Base-by-base conservation (phyloP, 64 coral and sea anemone genomes). In the Montipora sp. region DNA sequence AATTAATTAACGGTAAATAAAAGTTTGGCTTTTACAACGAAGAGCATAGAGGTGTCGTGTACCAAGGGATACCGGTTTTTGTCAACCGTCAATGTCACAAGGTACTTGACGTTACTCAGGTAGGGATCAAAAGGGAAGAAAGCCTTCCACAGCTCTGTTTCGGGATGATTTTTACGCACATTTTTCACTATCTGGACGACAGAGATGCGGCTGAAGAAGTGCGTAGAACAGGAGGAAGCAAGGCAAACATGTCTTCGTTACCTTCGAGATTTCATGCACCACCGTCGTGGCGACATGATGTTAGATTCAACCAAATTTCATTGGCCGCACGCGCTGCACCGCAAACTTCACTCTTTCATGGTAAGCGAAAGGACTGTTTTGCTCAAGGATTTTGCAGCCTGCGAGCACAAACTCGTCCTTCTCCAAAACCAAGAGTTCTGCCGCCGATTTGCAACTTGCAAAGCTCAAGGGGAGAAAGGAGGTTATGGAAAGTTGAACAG, bases 141-240 rank as follows among this genome's bases (percentile, higher is more conserved):
- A 47, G 59, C 59, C 10, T 12, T 20, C 9, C 60, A 12, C 14
- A 16, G 60, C 60, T 63, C 15, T 10, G 24, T 72, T 18, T 19
- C 82, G 65, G 65, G 3, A 85, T 85, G 82, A 85, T 85, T 71
- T 85, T 85, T 43, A 85, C 82, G 47, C 82, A 85, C 2, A 85
- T 85, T 72, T 85, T 85, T 71, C 82, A 65, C 66, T 85, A 85
- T 19, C 47, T 85, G 82, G 82, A 85, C 16, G 82, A 85, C 16
- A 85, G 63, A 85, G 82, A 85, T 66, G 82, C 82, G 8, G 68
- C 68, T 23, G 68, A 20, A 7, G 65, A 70, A 72, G 81, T 47
- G 43, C 3, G 44, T 18, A 22, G 80, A 0, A 20, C 8, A 58
- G 20, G 2, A 4, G 67, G 6, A 12, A 15, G 23, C 7, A 83